A percentile compares a stretch with the other conserved stretches of the same genome.
phyloP scores from a whole-genome alignment of 2,888 invertebrate species.

The Periphyllus acericola region DNA sequence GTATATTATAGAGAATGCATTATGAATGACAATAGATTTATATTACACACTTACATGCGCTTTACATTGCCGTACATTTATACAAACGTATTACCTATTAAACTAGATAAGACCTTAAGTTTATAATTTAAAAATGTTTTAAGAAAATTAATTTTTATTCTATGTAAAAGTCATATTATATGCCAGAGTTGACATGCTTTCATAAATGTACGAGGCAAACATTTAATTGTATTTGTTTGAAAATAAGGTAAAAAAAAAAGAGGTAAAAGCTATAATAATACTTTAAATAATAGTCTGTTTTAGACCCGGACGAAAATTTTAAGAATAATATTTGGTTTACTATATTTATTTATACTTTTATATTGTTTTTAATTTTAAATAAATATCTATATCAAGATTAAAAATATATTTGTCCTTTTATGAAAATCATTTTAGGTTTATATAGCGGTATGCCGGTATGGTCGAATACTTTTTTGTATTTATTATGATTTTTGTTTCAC shows the following conservation, averaged over 20 bases:
- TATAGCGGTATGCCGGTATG: background rate
- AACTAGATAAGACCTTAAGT: too few species aligned
- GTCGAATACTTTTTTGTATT: background rate
- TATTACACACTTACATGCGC: too few species aligned
- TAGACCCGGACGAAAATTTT: too few species aligned
- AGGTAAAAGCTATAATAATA: background rate
- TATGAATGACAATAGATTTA: background rate
- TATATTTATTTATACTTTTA: background rate
- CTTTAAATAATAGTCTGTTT: background rate
- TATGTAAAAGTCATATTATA: too few species aligned
- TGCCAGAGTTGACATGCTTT: too few species aligned
- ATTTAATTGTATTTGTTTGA: background rate
- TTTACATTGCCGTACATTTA: too few species aligned
- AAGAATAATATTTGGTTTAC: background rate
- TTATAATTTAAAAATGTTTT: too few species aligned
- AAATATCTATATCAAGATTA: background rate
- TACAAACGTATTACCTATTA: too few species aligned
- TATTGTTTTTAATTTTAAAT: background rate
- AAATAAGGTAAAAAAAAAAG: background rate
- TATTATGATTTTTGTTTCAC: background rate
- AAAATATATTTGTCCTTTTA: background rate
- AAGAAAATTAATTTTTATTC: too few species aligned
- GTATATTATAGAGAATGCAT: background rate
- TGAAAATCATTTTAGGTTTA: background rate
- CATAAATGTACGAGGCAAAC: too few species aligned